Percentiles rank a stretch among this genome's conserved stretches.
Evolutionary conservation across 2,888 invertebrate genomes (phyloP).

Genomic region (Trichacis sp.): DNA sequence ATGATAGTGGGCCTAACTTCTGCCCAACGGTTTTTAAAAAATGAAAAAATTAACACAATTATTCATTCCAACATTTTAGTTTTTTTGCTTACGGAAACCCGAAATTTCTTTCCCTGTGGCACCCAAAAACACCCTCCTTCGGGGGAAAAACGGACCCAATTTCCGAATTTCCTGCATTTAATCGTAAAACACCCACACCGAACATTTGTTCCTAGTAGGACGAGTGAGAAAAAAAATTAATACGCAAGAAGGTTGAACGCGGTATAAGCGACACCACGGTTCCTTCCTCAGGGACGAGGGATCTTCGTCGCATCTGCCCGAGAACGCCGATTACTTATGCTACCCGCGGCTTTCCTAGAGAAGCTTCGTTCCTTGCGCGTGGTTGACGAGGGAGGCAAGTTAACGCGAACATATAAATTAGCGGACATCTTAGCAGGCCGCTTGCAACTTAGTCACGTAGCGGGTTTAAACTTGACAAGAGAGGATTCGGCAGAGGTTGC

Average conservation of each 20-base stretch:
- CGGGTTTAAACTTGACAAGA: conserved; percentile 68
- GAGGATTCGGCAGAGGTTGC: conserved; percentile 55
- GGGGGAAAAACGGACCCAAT: too few relatives aligned
- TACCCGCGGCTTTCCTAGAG: conserved; percentile 62
- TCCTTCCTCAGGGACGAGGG: conserved; percentile 50
- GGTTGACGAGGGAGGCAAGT: conserved; percentile 55
- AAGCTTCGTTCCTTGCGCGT: conserved; percentile 55
- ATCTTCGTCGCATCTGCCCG: conserved; percentile 65
- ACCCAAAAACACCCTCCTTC: too few relatives aligned
- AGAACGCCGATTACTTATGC: conserved; percentile 67
- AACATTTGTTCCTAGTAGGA: too few relatives aligned
- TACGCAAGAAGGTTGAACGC: conserved; percentile 18
- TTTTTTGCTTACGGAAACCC: too few relatives aligned
- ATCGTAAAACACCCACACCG: too few relatives aligned
- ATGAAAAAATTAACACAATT: too few relatives aligned
- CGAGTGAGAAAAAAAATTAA: too few relatives aligned
- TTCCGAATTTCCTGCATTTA: too few relatives aligned
- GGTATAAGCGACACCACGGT: conserved; percentile 28
- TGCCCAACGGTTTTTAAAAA: too few relatives aligned
- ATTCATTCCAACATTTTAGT: too few relatives aligned
- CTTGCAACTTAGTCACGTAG: conserved; percentile 69
- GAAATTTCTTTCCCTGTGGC: too few relatives aligned
- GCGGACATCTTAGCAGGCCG: conserved; percentile 69
- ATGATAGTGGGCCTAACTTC: too few relatives aligned
- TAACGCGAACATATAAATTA: conserved; percentile 69